A percentile compares a stretch with the other conserved stretches of the same genome.
These are phyloP conservation scores for Stenichneumon culpator DNA, from an alignment of 2,888 invertebrate genomes.

Conservation along the genomic window DNA sequence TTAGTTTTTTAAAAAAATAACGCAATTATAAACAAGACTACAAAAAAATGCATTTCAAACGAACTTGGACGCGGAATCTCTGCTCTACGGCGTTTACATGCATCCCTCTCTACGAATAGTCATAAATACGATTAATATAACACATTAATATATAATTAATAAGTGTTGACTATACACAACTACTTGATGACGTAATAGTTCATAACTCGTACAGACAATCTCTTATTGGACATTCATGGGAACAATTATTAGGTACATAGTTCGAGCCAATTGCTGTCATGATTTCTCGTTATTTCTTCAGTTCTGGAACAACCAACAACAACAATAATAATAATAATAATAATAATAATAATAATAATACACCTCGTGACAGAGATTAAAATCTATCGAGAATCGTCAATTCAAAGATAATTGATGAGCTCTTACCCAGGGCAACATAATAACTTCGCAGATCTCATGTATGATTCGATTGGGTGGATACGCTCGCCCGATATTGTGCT, in stretches of 20 bases:
- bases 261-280: conserved; percentile 62
- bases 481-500: conserved; percentile 79
- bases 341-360: not conserved
- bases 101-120: conserved; percentile 42
- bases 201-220: conserved; percentile 76
- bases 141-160: conserved; percentile 51
- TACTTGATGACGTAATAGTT: conserved; percentile 58
- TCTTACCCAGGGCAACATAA: conserved; percentile 40
- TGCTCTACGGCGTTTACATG: conserved; percentile 23
- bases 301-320: conserved; percentile 51
- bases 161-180: conserved; percentile 56
- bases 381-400: not conserved
- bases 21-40: conserved; percentile 57
- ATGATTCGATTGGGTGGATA: conserved; percentile 79
- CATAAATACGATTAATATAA: conserved; percentile 64
- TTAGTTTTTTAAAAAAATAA: conserved; percentile 63
- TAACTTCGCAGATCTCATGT: conserved; percentile 73
- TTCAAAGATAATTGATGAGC: not conserved
- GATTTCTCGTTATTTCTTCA: conserved; percentile 65
- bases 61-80: conserved; percentile 45
- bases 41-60: conserved; percentile 62
- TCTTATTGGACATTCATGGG: conserved; percentile 74
- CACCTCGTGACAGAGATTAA: not conserved
- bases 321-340: not conserved
- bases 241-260: conserved; percentile 74